Base-by-base conservation (phyloP, 37 sponge, comb jelly and placozoan species). In the Mnemiopsis leidyi region DNA sequence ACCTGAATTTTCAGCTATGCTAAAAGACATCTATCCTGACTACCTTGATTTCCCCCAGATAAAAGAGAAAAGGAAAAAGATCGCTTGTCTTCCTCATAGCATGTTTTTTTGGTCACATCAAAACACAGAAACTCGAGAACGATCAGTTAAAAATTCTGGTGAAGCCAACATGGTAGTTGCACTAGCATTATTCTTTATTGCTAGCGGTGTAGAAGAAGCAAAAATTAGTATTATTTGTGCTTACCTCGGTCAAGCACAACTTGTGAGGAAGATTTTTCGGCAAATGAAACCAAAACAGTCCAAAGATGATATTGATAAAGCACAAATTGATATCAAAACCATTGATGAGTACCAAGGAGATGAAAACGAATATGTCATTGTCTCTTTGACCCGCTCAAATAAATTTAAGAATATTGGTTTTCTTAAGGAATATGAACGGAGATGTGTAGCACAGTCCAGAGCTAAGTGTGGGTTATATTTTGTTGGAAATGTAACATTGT, bases 341-440 rank as follows among this genome's bases (percentile, higher is more conserved):
- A 96, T 98, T 38, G 98, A 98, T 92, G 96, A 95, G 30, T 97
- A 95, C 76, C 98, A 98, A 82, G 98, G 98, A 30, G 98, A 98
- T 40, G 98, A 98, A 76, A 98, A 98, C 61, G 93, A 95, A 7
- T 95, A 96, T 25, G 93, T 98, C 24, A 92, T 98, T 0, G 69
- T 98, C 23, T 96, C 97, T 0, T 93, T 98, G 0, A 96, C 96
- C 0, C 93, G 98, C 0, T 96, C 96, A 48, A 97, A 97, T 69
- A n/a, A 38, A 21, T 94, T 94, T 24, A 93, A 76, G 0, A 95
- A 93, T 0, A 96, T 97, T 82, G 98, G 98, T 21, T 98, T 97
- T 76, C 69, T 97, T 26, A 92, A 90, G 30, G 93, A 93, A 76
- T 85, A 85, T 21, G 97, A 98, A 32, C 94, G 98, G 0, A 39